These are phyloP conservation scores for Schizothorax lantsangensis DNA, from an alignment of 2,797 vertebrate species.

Conservation along the genomic window DNA sequence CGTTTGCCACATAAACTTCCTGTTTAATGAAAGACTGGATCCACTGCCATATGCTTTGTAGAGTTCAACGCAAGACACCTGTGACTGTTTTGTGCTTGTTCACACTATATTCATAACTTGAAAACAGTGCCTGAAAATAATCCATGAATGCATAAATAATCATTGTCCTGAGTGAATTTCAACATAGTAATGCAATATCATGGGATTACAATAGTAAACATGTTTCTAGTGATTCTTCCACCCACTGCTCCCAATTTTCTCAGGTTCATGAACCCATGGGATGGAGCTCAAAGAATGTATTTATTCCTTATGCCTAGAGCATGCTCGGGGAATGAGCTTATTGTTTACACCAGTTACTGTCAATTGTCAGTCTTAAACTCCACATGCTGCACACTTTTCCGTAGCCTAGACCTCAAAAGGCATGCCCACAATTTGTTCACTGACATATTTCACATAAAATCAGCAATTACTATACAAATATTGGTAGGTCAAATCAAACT, in stretches of 20 bases:
- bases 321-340: slow-evolving; percentile 16
- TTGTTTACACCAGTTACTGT: slow-evolving; percentile 24
- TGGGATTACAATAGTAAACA: slow-evolving; percentile 2
- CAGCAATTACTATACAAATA: not conserved
- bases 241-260: slow-evolving; percentile 18
- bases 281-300: slow-evolving; percentile 26
- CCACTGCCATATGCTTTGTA: not conserved
- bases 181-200: slow-evolving; percentile 7
- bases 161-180: not conserved
- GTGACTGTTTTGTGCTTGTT: slow-evolving; percentile 18
- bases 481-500: not conserved
- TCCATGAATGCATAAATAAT: slow-evolving; percentile 30
- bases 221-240: slow-evolving; percentile 22
- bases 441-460: not conserved
- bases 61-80: not conserved
- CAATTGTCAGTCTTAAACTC: slow-evolving; percentile 36
- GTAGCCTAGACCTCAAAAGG: not conserved
- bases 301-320: slow-evolving; percentile 26
- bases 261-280: slow-evolving; percentile 9
- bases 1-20: not conserved
- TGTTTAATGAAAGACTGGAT: not conserved
- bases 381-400: slow-evolving; percentile 69
- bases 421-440: not conserved
- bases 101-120: not conserved
- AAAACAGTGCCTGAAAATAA: slow-evolving; percentile 21